Base-by-base conservation (phyloP, 2,888 invertebrate genomes). In the Tuta absoluta region DNA sequence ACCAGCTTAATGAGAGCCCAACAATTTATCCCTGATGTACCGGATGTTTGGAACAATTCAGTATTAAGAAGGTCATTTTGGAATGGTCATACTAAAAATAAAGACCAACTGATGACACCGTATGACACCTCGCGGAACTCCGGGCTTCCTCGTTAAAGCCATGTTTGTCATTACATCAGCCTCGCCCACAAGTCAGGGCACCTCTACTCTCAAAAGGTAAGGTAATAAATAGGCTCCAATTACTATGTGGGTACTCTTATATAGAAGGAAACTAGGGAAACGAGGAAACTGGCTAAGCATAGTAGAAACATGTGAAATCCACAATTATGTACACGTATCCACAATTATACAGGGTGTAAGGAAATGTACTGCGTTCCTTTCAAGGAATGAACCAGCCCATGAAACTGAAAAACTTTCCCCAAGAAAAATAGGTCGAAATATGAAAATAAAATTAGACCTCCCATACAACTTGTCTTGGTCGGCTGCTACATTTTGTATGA, bases 91-190 rank as follows among this genome's bases (percentile, higher is more conserved):
- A 37, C 66, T 66, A 66, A 66, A 62, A 66, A 64, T 64, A 67
- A 67, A 64, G 28, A 14, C 61, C 48, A 66, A 57, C 62, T 64
- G 64, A 56, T 63, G 63, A 64, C 33, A 33, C 33, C 1, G 4
- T 8, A 10, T 33, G 33, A 33, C 64, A 67, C 57, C 57, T 63
- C 51, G 23, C 62, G 24, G 33, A 45, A 56, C 56, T 23, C 49
- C 56, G 57, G 63, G 63, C 48, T 23, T 67, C 64, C 65, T 69
- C 63, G 67, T 67, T 69, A 69, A 24, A 53, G 53, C 33, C 53
- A 48, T 63, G 65, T 68, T 68, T 66, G 64, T 66, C 67, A 65
- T 68, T 67, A 66, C 66, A 64, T 67, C 65, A 64, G 53, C 59
- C 21, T 60, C 68, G 66, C 69, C 68, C 69, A 67, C 65, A 33